Evolutionary conservation across 2,888 invertebrate genomes (phyloP).

Genomic region (Eremobia ochroleuca): DNA sequence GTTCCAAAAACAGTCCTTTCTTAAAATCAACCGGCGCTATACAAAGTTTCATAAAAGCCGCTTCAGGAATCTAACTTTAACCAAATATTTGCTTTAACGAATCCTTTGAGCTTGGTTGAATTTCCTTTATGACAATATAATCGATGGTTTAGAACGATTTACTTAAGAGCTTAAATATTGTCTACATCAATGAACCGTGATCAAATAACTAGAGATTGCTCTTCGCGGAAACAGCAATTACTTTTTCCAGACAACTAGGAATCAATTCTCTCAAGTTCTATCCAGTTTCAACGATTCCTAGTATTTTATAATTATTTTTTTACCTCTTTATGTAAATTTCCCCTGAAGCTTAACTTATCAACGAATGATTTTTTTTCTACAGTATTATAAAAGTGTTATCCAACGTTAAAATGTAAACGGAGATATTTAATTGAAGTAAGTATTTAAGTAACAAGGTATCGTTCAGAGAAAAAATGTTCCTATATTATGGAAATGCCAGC

Average conservation of each 20-base stretch:
- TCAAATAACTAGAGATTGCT: slow-evolving; percentile 20
- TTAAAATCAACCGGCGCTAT: slow-evolving; percentile 7
- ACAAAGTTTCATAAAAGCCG: slow-evolving; percentile 58
- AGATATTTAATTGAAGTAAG: neutral
- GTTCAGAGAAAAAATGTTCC: neutral
- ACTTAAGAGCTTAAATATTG: slow-evolving; percentile 31
- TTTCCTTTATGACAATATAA: slow-evolving; percentile 36
- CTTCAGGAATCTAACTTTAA: slow-evolving; percentile 63
- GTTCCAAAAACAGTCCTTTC: neutral
- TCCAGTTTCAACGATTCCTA: neutral
- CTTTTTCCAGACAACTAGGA: neutral
- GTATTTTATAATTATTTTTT: neutral
- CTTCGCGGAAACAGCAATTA: slow-evolving; percentile 5
- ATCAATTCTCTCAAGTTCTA: neutral
- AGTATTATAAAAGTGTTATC: neutral
- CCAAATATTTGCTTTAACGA: slow-evolving; percentile 63
- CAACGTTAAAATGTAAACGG: neutral
- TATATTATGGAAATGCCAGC: neutral
- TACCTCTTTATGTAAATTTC: neutral
- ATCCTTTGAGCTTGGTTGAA: slow-evolving; percentile 64
- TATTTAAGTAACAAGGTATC: neutral
- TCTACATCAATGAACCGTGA: slow-evolving; percentile 31
- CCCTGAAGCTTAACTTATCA: neutral
- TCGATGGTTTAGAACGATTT: slow-evolving; percentile 24
- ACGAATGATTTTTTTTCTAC: neutral